These are phyloP conservation scores for Peribatodes rhomboidaria DNA, from an alignment of 2,888 invertebrate species.

Conservation along the genomic window DNA sequence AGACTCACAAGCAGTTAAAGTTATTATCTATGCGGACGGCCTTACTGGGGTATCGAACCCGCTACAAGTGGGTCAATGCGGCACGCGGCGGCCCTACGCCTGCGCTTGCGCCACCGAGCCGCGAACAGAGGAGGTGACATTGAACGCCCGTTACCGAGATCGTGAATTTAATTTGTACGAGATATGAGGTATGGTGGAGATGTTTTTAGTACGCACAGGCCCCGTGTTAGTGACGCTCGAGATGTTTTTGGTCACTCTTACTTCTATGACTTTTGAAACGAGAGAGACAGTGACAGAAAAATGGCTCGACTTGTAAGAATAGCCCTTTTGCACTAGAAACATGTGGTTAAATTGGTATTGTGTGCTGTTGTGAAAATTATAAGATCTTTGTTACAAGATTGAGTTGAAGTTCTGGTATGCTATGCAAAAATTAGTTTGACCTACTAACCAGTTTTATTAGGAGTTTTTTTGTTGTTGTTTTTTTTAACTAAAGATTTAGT, in stretches of 20 bases:
- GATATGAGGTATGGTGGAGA: constrained; percentile 9
- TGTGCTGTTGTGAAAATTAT: not conserved
- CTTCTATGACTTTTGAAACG: too few relatives aligned
- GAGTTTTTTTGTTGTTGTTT: too few relatives aligned
- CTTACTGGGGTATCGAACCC: constrained; percentile 81
- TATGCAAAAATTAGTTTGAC: not conserved
- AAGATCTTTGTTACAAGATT: not conserved
- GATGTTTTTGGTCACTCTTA: too few relatives aligned
- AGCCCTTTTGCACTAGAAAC: too few relatives aligned
- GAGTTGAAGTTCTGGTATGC: not conserved
- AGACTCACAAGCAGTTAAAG: constrained; percentile 67
- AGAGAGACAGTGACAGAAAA: too few relatives aligned
- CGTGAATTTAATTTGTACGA: constrained; percentile 16
- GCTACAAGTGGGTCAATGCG: constrained; percentile 79
- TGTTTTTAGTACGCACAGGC: not conserved
- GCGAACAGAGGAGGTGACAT: constrained; percentile 60
- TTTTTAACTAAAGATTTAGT: too few relatives aligned
- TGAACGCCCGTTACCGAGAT: constrained; percentile 32
- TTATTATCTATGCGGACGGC: constrained; percentile 76
- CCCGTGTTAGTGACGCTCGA: too few relatives aligned
- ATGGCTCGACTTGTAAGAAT: too few relatives aligned
- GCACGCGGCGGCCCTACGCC: constrained; percentile 69
- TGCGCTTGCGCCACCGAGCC: constrained; percentile 50
- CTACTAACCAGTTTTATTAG: not conserved
- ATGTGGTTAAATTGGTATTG: not conserved